phyloP scores from a whole-genome alignment of 2,113 vertebrate genomes.

The Emydocephalus ijimae region DNA sequence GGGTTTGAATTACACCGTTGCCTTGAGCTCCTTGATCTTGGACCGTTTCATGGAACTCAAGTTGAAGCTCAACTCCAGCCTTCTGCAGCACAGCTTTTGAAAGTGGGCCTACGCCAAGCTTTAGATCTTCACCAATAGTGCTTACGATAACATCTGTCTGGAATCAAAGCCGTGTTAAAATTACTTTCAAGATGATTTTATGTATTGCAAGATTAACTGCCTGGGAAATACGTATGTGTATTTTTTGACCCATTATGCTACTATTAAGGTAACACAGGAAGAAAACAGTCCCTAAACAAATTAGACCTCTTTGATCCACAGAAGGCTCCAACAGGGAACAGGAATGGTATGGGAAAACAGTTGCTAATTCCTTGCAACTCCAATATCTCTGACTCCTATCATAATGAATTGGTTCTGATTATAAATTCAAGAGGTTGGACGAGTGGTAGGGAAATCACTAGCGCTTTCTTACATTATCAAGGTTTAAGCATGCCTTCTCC shows the following conservation, averaged over 20 bases:
- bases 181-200: neutral
- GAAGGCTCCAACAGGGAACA: neutral
- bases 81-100: constrained; percentile 71
- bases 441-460: neutral
- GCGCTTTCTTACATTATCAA: neutral
- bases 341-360: rapidly evolving
- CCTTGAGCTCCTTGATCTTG: rapidly evolving
- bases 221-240: neutral
- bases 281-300: neutral
- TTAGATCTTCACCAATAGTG: constrained; percentile 65
- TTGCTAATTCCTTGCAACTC: neutral
- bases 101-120: constrained; percentile 68
- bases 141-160: constrained; percentile 82
- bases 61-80: constrained; percentile 76
- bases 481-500: neutral
- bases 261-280: neutral
- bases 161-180: constrained; percentile 33
- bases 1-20: constrained; percentile 73
- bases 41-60: constrained; percentile 40
- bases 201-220: neutral
- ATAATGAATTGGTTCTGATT: neutral
- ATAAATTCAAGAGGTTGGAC: neutral
- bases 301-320: neutral
- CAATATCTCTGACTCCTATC: neutral
- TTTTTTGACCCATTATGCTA: neutral